Evolutionary conservation across 1,140 invertebrate genomes (phyloP).

Genomic region (Drosophila jambulina): DNA sequence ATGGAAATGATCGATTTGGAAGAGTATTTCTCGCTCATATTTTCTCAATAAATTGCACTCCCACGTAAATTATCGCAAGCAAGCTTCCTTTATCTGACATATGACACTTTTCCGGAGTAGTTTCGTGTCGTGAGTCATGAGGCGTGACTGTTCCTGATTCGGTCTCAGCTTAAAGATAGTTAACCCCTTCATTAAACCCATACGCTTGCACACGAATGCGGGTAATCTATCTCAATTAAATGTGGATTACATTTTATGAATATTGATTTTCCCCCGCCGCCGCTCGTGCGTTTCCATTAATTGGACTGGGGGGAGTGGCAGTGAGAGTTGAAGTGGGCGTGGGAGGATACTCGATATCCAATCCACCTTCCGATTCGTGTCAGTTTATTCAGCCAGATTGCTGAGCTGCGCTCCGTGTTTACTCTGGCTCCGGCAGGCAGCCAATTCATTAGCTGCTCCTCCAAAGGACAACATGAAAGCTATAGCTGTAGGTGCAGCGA

Average conservation of each 20-base stretch:
- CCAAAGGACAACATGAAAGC: conserved; percentile 29
- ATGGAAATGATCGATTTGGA: too few relatives aligned
- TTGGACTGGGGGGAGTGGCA: conserved; percentile 14
- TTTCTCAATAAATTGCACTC: not conserved
- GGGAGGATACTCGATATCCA: conserved; percentile 27
- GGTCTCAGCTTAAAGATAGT: not conserved
- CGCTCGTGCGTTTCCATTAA: conserved; percentile 28
- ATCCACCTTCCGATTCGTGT: conserved; percentile 36
- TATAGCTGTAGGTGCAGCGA: conserved; percentile 2
- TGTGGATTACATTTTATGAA: conserved; percentile 69
- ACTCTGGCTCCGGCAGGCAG: conserved; percentile 44
- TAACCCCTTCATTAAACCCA: conserved; percentile 17
- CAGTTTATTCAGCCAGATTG: conserved; percentile 41
- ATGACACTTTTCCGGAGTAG: conserved; percentile 6
- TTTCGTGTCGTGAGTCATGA: not conserved
- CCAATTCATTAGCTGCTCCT: conserved; percentile 36
- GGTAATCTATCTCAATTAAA: conserved; percentile 72
- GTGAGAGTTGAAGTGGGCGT: not conserved
- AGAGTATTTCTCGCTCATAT: not conserved
- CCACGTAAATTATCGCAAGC: not conserved
- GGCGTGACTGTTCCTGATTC: not conserved
- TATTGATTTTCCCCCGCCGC: conserved; percentile 60
- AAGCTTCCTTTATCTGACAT: conserved; percentile 1
- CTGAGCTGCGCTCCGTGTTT: conserved; percentile 25
- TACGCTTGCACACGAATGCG: conserved; percentile 12